These are phyloP conservation scores for Muscidifurax raptorellus DNA, from an alignment of 1,140 invertebrate species.

Conservation along the genomic window DNA sequence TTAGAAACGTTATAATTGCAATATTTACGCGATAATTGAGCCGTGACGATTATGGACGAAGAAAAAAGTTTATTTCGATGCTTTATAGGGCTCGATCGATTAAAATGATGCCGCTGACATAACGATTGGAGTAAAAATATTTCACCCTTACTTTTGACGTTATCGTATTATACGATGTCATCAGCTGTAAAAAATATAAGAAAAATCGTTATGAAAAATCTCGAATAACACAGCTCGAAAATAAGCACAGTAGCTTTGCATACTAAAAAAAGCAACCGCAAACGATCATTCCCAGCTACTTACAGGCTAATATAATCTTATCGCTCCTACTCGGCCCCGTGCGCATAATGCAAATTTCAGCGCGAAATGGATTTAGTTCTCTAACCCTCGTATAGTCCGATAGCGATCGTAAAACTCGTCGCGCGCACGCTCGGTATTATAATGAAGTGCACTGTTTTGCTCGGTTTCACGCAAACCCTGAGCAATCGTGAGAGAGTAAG, in stretches of 20 bases:
- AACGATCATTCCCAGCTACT: slow-evolving; percentile 8
- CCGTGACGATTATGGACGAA: no score
- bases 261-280: neutral
- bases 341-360: slow-evolving; percentile 43
- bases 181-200: no score
- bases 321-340: neutral
- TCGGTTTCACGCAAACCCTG: neutral
- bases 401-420: slow-evolving; percentile 45
- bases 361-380: slow-evolving; percentile 44
- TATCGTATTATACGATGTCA: no score
- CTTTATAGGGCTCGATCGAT: neutral
- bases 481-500: neutral
- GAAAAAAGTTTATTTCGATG: neutral
- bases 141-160: no score
- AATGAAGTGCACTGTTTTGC: slow-evolving; percentile 42
- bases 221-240: neutral
- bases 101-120: no score
- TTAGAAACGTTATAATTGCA: slow-evolving; percentile 11
- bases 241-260: neutral
- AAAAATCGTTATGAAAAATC: no score
- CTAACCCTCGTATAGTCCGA: slow-evolving; percentile 2
- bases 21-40: neutral
- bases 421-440: slow-evolving; percentile 8
- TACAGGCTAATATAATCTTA: slow-evolving; percentile 34
- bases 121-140: no score